These are phyloP conservation scores for Bryconaethiops microstoma DNA, from an alignment of 2,797 vertebrate species.

Conservation along the genomic window DNA sequence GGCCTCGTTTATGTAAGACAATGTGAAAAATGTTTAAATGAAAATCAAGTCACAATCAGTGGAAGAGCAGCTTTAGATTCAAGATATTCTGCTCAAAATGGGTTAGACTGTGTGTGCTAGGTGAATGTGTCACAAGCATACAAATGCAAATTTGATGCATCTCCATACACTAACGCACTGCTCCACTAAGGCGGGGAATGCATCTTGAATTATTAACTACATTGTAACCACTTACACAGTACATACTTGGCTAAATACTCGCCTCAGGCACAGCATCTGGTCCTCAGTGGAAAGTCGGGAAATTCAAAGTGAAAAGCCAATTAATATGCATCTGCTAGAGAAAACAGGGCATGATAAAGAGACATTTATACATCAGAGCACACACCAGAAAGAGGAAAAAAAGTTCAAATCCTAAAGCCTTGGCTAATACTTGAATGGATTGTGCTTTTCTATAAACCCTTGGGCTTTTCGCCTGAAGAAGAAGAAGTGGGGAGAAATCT, in stretches of 20 bases:
- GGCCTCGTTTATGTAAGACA: neutral
- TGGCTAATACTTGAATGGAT: conserved; percentile 2
- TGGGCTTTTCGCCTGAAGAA: neutral
- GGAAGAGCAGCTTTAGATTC: neutral
- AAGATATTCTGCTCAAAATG: neutral
- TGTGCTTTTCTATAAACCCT: conserved; percentile 1
- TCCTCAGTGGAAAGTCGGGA: conserved; percentile 7
- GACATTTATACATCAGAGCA: conserved; percentile 1
- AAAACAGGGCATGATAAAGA: conserved; percentile 36
- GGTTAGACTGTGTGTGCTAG: neutral
- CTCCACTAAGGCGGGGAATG: conserved; percentile 1
- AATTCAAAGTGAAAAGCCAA: conserved; percentile 34
- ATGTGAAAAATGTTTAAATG: neutral
- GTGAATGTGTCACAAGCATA: neutral
- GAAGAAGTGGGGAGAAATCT: neutral
- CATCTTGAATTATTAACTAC: conserved; percentile 49
- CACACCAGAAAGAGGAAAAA: conserved; percentile 1
- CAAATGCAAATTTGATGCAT: neutral
- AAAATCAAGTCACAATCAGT: neutral
- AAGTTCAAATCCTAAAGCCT: neutral
- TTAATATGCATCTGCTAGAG: conserved; percentile 34
- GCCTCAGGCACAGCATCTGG: conserved; percentile 48
- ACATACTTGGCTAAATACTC: conserved; percentile 40
- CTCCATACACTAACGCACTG: conserved; percentile 8
- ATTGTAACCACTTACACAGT: conserved; percentile 41